These are phyloP conservation scores for Sclerurus mexicanus DNA, from an alignment of 2,113 vertebrate genomes.

Conservation along the genomic window DNA sequence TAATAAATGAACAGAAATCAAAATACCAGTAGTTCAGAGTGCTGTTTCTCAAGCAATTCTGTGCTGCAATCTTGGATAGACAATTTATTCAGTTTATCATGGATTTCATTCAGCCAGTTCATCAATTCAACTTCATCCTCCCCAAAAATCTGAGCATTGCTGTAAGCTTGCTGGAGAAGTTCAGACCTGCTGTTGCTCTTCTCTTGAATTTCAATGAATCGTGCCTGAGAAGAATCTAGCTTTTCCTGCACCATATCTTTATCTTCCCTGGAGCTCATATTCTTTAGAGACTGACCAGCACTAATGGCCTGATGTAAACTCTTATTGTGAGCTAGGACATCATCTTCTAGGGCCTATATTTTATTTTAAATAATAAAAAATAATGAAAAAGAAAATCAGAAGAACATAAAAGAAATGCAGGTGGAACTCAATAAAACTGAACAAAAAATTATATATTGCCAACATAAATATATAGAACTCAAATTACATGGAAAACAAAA, in stretches of 20 bases:
- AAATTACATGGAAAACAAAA: neutral
- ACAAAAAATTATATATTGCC: constrained; percentile 3
- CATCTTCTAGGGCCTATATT: constrained; percentile 91
- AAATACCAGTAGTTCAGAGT: constrained; percentile 91
- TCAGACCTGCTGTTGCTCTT: constrained; percentile 86
- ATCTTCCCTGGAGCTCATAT: constrained; percentile 91
- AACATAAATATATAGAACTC: constrained; percentile 29
- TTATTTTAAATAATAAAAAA: constrained; percentile 40
- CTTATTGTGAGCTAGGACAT: constrained; percentile 88
- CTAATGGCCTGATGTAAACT: constrained; percentile 90
- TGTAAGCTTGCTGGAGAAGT: constrained; percentile 90
- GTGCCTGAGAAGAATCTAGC: constrained; percentile 85
- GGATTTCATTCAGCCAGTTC: constrained; percentile 94
- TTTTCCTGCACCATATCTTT: constrained; percentile 92
- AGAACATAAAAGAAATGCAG: constrained; percentile 66
- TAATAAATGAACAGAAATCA: constrained; percentile 69
- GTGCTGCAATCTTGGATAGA: constrained; percentile 84
- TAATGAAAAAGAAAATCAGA: constrained; percentile 66
- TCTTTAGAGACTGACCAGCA: constrained; percentile 89
- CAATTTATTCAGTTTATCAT: constrained; percentile 82
- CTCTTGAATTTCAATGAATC: constrained; percentile 92
- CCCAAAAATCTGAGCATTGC: constrained; percentile 94
- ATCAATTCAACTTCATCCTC: constrained; percentile 95
- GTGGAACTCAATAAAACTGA: constrained; percentile 44
- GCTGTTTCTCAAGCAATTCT: constrained; percentile 85